These are phyloP conservation scores for Micropoecilia bifurca DNA, from an alignment of 2,797 vertebrate species.

Conservation along the genomic window DNA sequence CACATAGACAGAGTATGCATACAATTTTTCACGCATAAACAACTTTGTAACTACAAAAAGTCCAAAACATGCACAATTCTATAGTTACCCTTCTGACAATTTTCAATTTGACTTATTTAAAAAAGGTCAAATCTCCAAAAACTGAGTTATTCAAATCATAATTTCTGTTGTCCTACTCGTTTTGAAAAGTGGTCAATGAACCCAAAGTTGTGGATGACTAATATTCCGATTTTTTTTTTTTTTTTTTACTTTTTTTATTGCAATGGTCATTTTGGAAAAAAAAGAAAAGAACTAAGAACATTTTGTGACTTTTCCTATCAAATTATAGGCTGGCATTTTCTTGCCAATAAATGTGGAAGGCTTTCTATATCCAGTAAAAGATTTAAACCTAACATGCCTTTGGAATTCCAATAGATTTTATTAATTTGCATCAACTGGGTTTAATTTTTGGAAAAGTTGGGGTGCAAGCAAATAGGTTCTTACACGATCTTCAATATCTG, in stretches of 20 bases:
- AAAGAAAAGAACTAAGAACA: background rate
- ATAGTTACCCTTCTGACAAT: background rate
- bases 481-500: constrained; percentile 50
- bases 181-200: background rate
- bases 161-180: background rate
- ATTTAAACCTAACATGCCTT: background rate
- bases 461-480: constrained; percentile 51
- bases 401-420: constrained; percentile 35
- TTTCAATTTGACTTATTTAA: background rate
- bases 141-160: background rate
- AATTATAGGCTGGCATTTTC: background rate
- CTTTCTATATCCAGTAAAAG: background rate
- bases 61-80: background rate
- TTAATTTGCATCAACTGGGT: constrained; percentile 41
- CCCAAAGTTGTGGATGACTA: background rate
- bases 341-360: background rate
- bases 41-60: background rate
- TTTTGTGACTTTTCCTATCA: background rate
- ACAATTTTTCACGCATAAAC: background rate
- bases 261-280: background rate
- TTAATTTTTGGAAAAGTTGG: constrained; percentile 22
- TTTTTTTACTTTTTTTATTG: background rate
- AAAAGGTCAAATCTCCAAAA: background rate
- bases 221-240: background rate
- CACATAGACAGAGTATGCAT: too few species aligned